Conservation (phyloP, 2,888 invertebrate species). For the Perdita meconis region DNA sequence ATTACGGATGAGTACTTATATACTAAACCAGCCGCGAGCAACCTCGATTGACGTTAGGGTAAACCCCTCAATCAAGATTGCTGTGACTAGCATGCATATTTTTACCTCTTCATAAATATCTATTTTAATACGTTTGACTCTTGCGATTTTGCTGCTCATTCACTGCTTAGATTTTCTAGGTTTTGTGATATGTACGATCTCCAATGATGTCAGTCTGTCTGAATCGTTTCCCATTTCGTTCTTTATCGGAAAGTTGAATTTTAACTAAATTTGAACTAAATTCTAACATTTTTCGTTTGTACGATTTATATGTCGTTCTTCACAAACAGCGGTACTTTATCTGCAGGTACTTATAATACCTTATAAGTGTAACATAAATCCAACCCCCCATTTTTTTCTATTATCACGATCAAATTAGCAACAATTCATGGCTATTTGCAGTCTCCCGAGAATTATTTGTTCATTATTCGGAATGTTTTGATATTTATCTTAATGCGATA, state of each 20-base stretch:
- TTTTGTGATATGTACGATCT: constrained; percentile 21
- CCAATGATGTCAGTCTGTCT: constrained; percentile 44
- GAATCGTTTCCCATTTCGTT: constrained; percentile 10
- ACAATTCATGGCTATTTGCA: constrained; percentile 35
- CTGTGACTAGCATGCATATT: constrained; percentile 21
- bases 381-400: neutral
- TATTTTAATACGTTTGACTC: constrained; percentile 10
- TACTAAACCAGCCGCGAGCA: constrained; percentile 24
- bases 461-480: constrained; percentile 11
- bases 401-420: constrained; percentile 1
- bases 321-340: constrained; percentile 2
- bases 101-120: constrained; percentile 46
- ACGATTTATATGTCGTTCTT: too few relatives aligned
- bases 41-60: constrained; percentile 23
- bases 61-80: constrained; percentile 19
- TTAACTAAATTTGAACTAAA: neutral
- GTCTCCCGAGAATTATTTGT: neutral
- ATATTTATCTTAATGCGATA: constrained; percentile 26
- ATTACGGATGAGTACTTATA: constrained; percentile 62
- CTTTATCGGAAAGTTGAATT: neutral
- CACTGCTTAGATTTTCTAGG: neutral
- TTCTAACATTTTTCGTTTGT: neutral
- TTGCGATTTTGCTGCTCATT: constrained; percentile 24
- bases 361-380: neutral
- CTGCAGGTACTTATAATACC: constrained; percentile 11